phyloP scores from a whole-genome alignment of 1,140 invertebrate species.

The Calliopsis andreniformis region DNA sequence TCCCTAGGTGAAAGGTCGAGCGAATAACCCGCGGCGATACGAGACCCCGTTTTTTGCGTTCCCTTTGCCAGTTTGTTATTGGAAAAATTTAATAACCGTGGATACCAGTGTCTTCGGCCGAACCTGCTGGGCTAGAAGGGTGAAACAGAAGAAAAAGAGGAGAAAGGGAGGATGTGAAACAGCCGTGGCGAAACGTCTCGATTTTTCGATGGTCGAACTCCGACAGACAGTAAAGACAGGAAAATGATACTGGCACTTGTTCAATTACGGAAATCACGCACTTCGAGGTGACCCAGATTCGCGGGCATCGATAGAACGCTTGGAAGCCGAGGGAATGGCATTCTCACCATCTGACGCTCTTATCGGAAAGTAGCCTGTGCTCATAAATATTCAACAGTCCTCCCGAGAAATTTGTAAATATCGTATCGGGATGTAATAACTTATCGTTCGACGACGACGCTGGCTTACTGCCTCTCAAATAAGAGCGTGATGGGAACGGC shows the following conservation, averaged over 20 bases:
- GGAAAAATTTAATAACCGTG: conserved; percentile 60
- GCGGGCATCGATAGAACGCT: background rate
- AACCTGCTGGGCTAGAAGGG: background rate
- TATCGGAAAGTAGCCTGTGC: background rate
- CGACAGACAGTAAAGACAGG: background rate
- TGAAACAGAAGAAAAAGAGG: background rate
- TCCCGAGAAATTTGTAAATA: conserved; percentile 28
- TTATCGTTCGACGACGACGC: background rate
- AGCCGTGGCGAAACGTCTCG: background rate
- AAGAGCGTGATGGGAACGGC: background rate
- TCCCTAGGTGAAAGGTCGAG: conserved; percentile 13
- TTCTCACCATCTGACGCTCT: conserved; percentile 23
- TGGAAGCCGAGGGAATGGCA: background rate
- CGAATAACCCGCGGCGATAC: conserved; percentile 36
- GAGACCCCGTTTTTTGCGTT: background rate
- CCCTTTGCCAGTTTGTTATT: conserved; percentile 31
- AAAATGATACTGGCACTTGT: background rate
- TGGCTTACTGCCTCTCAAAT: no score
- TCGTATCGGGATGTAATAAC: conserved; percentile 14
- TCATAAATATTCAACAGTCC: conserved; percentile 22
- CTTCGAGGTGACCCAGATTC: background rate
- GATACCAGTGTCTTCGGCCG: conserved; percentile 14
- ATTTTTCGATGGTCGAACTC: background rate
- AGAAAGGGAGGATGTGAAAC: background rate
- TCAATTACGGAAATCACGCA: conserved; percentile 16